These are phyloP conservation scores for Pammene aurita DNA, from an alignment of 2,888 invertebrate species.

Conservation along the genomic window DNA sequence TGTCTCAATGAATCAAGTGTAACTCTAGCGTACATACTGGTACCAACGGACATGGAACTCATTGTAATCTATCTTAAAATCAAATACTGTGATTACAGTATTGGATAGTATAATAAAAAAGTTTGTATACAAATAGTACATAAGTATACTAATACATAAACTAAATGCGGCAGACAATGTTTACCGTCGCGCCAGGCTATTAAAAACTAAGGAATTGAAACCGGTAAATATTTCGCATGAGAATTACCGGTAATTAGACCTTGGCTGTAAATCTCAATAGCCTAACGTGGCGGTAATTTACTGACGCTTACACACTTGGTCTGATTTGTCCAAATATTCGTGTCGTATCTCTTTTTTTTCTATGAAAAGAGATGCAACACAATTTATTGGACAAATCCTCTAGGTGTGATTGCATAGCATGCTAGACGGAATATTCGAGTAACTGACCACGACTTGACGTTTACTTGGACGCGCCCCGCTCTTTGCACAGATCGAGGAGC, in stretches of 20 bases:
- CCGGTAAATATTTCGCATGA: not conserved
- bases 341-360: no score
- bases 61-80: not conserved
- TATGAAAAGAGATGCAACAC: no score
- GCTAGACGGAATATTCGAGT: constrained; percentile 21
- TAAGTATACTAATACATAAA: not conserved
- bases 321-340: no score
- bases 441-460: constrained; percentile 51
- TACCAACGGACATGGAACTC: constrained; percentile 1
- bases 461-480: constrained; percentile 33
- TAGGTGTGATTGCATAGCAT: not conserved
- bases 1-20: not conserved
- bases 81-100: not conserved
- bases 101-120: not conserved
- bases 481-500: constrained; percentile 64
- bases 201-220: not conserved
- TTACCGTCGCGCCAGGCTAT: not conserved
- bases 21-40: not conserved
- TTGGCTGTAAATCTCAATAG: not conserved
- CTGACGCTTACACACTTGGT: no score
- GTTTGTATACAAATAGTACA: not conserved
- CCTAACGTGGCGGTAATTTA: not conserved
- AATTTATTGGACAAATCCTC: no score
- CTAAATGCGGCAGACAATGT: constrained; percentile 16
- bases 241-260: no score